Base-by-base conservation (phyloP, 2,113 vertebrate species). In the Ariopsis seemanni region DNA sequence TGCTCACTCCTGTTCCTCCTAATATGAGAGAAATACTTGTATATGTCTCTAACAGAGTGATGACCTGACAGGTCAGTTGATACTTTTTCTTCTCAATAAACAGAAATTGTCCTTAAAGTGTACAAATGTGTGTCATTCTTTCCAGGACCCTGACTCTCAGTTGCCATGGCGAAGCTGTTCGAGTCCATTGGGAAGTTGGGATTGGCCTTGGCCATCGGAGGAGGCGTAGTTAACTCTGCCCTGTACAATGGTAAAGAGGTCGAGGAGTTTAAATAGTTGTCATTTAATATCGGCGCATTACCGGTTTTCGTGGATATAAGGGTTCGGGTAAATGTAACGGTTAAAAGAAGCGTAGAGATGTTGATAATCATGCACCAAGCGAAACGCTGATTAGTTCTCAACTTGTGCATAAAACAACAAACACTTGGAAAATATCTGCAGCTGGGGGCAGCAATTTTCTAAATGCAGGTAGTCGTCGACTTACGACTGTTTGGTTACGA, bases 161-260 rank as follows among this genome's bases (percentile, higher is more conserved):
- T 90, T 89, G 88, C 89, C 88, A 96, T 96, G 95, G 96, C 97
- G 25, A 97, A 96, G 89, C 92, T 99, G 71, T 97, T 99, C 86
- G 98, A 99, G 88, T 95, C 96, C 4, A 94, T 99, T 27, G 98
- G 98, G 79, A 99, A 99, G 93, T 93, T 99, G 0, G 98, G 98
- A 82, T 92, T 99, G 92, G 97, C 96, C 25, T 85, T 99, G 85
- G 98, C 98, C 0, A 69, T 99, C 0, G 97, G 95, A 11, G 98
- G 98, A 2, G 96, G 98, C 17, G 96, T 99, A 0, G 96, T 97
- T 27, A 99, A 99, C 93, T 99, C 98, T 0, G 98, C 98, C 4
- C 95, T 99, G 0, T 99, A 97, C 91, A 99, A 99, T 1, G 98
- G 98, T 99, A 91, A 96, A 84, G 55, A 22, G 3, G 11, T 85